Conservation (phyloP, 1,140 invertebrate species). For the Eciton burchellii region DNA sequence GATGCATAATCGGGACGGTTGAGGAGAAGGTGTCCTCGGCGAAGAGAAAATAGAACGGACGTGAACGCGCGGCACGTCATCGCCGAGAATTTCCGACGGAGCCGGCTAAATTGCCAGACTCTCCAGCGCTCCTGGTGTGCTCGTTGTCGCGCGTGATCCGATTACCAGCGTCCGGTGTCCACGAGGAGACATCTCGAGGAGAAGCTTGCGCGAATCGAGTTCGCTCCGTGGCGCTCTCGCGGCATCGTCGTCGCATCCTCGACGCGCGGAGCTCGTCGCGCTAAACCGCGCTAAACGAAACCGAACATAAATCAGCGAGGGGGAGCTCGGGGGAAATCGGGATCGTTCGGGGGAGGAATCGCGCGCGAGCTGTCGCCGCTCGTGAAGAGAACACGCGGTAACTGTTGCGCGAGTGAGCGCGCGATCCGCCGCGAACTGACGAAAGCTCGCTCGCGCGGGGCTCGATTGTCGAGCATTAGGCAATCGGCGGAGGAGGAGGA, state of each 20-base stretch:
- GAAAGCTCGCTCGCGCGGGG: no score
- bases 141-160: slow-evolving; percentile 8
- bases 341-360: neutral
- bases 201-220: no score
- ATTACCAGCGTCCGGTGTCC: neutral
- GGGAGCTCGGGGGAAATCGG: no score
- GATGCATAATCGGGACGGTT: slow-evolving; percentile 36
- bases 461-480: no score
- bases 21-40: slow-evolving; percentile 14
- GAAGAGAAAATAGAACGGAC: slow-evolving; percentile 51
- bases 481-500: no score
- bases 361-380: slow-evolving; percentile 36
- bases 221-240: no score
- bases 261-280: neutral
- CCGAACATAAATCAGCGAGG: slow-evolving; percentile 21
- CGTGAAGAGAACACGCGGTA: no score
- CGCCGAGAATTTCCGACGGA: slow-evolving; percentile 58
- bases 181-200: slow-evolving; percentile 3
- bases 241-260: neutral
- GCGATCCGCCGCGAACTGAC: no score
- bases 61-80: slow-evolving; percentile 45
- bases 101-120: slow-evolving; percentile 30
- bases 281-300: slow-evolving; percentile 16
- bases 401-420: no score
- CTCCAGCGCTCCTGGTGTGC: slow-evolving; percentile 14